These are phyloP conservation scores for Leptatherina wallacei DNA, from an alignment of 2,797 vertebrate genomes.

Conservation along the genomic window DNA sequence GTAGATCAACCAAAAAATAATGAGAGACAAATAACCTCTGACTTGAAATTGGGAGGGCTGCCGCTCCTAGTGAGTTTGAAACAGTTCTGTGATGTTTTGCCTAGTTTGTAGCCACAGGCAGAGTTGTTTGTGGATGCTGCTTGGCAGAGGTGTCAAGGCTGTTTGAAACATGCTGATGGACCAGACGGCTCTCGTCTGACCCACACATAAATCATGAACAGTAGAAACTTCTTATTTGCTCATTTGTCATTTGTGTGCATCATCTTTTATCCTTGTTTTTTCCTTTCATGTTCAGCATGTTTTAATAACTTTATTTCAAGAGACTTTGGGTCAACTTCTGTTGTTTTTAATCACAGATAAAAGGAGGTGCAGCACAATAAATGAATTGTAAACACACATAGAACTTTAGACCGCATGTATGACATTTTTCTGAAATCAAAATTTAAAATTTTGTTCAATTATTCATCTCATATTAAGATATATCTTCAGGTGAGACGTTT, in stretches of 20 bases:
- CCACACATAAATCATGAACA: neutral
- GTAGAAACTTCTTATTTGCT: neutral
- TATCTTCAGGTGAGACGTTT: too few relatives aligned
- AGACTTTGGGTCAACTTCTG: neutral
- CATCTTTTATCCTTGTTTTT: neutral
- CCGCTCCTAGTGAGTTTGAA: conserved; percentile 50
- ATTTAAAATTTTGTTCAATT: neutral
- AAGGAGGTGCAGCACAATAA: neutral
- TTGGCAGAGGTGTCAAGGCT: conserved; percentile 62
- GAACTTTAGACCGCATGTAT: too few relatives aligned
- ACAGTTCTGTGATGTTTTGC: conserved; percentile 43
- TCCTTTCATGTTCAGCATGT: neutral
- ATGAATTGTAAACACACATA: neutral
- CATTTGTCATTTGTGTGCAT: too few relatives aligned
- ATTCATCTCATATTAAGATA: too few relatives aligned
- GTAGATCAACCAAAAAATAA: conserved; percentile 63
- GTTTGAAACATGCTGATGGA: conserved; percentile 54
- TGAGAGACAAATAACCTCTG: conserved; percentile 71
- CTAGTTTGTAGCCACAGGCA: conserved; percentile 69
- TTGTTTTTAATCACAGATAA: too few relatives aligned
- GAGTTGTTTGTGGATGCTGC: conserved; percentile 50
- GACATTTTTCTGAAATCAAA: neutral
- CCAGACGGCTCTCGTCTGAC: conserved; percentile 48
- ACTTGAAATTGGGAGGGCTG: conserved; percentile 27
- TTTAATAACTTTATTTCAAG: neutral